Evolutionary conservation across 2,888 invertebrate species (phyloP).

Genomic region (Tortrix viridana): DNA sequence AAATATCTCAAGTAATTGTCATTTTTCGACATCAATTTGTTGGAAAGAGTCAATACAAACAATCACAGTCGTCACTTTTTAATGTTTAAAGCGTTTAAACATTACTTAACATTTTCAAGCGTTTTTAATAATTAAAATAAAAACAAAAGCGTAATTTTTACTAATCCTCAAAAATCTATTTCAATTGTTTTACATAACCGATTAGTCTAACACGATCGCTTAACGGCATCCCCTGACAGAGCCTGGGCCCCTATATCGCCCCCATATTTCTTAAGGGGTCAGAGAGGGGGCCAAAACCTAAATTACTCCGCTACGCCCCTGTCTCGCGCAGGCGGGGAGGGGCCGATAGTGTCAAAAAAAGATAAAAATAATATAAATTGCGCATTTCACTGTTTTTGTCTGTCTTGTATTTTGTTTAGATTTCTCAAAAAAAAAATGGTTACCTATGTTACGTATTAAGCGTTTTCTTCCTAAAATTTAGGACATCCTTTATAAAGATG

Average conservation of each 20-base stretch:
- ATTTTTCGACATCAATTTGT: no score
- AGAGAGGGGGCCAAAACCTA: conserved; percentile 62
- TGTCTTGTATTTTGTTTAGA: conserved; percentile 52
- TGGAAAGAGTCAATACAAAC: no score
- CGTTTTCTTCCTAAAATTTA: no score
- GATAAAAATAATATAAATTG: conserved; percentile 83
- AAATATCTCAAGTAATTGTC: no score
- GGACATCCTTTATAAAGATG: no score
- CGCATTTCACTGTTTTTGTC: conserved; percentile 59
- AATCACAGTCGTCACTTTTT: no score
- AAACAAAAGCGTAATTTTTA: not conserved
- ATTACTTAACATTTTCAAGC: not conserved
- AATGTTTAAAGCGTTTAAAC: no score
- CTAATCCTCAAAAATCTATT: conserved; percentile 1
- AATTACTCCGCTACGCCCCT: conserved; percentile 78
- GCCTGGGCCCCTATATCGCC: conserved; percentile 41
- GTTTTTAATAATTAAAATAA: no score
- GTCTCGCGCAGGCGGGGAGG: conserved; percentile 71
- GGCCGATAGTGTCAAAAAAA: conserved; percentile 83
- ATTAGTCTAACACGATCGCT: conserved; percentile 29
- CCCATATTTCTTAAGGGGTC: conserved; percentile 73
- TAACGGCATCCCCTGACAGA: conserved; percentile 16
- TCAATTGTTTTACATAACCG: conserved; percentile 34
- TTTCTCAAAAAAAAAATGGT: conserved; percentile 6
- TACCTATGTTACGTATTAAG: no score